phyloP scores from a whole-genome alignment of 2,113 vertebrate species.

The Serilophus lunatus region DNA sequence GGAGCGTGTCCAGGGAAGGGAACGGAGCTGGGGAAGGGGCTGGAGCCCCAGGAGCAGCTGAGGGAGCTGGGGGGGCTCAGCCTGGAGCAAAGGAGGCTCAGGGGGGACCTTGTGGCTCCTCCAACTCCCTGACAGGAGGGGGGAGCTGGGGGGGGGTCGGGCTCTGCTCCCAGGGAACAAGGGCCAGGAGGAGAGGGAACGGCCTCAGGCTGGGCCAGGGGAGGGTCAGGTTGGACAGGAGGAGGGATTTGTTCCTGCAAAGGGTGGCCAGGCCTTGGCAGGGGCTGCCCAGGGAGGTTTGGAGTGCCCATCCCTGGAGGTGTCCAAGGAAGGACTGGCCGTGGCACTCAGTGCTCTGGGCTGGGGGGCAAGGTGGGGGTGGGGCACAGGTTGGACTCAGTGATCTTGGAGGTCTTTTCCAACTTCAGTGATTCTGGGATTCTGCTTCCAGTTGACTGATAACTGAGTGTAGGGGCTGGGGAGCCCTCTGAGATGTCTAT shows the following conservation, averaged over 20 bases:
- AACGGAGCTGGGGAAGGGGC: background rate
- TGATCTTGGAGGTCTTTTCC: background rate
- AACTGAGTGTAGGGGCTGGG: background rate
- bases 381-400: rapidly evolving
- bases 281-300: background rate
- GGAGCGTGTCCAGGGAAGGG: background rate
- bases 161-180: too few relatives aligned
- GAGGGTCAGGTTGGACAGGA: background rate
- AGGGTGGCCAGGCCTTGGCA: background rate
- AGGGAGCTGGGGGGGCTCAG: background rate
- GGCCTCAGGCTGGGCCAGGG: background rate
- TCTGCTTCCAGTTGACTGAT: background rate
- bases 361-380: background rate
- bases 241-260: background rate
- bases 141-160: background rate
- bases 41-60: background rate
- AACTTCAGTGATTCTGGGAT: background rate
- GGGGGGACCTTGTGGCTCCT: background rate
- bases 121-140: background rate
- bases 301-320: background rate
- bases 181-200: background rate
- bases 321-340: background rate
- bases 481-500: background rate
- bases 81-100: background rate
- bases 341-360: background rate